Evolutionary conservation across 2,113 vertebrate species (phyloP).

Genomic region (Cinclus mexicanus): DNA sequence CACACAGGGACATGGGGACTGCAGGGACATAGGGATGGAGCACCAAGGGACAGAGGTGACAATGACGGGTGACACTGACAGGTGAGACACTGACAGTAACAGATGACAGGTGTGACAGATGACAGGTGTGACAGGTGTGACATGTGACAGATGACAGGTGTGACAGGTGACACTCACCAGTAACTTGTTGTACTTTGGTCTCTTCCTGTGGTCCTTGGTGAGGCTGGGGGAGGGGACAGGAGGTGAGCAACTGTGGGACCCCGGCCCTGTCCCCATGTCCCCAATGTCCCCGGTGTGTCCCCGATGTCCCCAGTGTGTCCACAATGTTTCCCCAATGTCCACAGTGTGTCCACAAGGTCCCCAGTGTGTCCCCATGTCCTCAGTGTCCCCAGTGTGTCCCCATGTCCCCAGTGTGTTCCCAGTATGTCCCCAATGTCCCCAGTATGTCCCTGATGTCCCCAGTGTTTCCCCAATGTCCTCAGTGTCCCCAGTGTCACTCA

Average conservation of each 20-base stretch:
- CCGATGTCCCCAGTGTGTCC: neutral
- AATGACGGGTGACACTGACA: neutral
- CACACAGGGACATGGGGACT: neutral
- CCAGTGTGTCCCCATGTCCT: no score
- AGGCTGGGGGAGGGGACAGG: slow-evolving; percentile 75
- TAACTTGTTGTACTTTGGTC: slow-evolving; percentile 97
- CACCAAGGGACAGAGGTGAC: no score
- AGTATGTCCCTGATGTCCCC: neutral
- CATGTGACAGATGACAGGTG: neutral
- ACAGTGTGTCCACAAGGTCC: neutral
- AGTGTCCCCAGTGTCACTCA: slow-evolving; percentile 53
- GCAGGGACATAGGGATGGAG: neutral
- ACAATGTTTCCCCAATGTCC: neutral
- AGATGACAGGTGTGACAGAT: neutral
- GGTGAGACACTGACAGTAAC: neutral
- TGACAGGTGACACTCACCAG: slow-evolving; percentile 74
- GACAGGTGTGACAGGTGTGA: neutral
- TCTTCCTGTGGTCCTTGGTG: slow-evolving; percentile 99
- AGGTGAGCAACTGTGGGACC: neutral
- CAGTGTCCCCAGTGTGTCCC: neutral
- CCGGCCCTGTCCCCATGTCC: neutral
- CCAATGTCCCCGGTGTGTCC: neutral
- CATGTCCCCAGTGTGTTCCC: neutral
- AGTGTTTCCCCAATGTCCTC: no score
- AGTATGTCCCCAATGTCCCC: neutral